Evolutionary conservation across 2,797 vertebrate genomes (phyloP).

Genomic region (Molossus molossus): DNA sequence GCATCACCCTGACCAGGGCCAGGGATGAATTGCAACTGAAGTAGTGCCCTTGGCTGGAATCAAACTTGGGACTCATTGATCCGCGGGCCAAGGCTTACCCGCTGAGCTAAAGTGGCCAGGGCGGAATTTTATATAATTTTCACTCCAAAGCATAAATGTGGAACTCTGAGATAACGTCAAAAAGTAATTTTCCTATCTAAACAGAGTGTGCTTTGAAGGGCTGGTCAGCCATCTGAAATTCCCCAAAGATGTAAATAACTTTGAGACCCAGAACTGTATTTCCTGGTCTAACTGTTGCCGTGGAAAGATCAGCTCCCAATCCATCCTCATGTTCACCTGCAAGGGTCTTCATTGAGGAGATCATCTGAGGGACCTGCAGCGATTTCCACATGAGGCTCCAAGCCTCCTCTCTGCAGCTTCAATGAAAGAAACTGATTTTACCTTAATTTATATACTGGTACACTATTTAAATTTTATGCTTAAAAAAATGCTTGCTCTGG

Average conservation of each 20-base stretch:
- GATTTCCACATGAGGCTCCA: background rate
- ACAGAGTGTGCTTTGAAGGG: background rate
- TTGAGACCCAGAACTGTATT: background rate
- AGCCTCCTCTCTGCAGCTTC: background rate
- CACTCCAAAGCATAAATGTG: background rate
- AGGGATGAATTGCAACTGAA: too few species aligned
- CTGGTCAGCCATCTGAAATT: background rate
- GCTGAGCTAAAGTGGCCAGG: too few species aligned
- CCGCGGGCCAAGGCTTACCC: too few species aligned
- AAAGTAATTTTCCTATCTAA: background rate
- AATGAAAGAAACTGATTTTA: background rate
- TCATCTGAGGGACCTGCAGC: too few species aligned
- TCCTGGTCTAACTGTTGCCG: background rate
- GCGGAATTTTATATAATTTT: background rate
- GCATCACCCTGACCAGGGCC: too few species aligned
- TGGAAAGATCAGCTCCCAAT: background rate
- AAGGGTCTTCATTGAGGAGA: background rate
- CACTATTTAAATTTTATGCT: background rate
- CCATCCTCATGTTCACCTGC: fast-evolving
- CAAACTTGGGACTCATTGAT: too few species aligned
- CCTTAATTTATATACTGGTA: background rate
- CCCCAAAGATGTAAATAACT: background rate
- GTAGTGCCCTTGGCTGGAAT: too few species aligned
- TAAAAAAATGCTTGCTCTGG: background rate
- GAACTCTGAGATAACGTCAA: background rate